These are phyloP conservation scores for Eriosoma lanigerum DNA, from an alignment of 1,140 invertebrate genomes.

Conservation along the genomic window DNA sequence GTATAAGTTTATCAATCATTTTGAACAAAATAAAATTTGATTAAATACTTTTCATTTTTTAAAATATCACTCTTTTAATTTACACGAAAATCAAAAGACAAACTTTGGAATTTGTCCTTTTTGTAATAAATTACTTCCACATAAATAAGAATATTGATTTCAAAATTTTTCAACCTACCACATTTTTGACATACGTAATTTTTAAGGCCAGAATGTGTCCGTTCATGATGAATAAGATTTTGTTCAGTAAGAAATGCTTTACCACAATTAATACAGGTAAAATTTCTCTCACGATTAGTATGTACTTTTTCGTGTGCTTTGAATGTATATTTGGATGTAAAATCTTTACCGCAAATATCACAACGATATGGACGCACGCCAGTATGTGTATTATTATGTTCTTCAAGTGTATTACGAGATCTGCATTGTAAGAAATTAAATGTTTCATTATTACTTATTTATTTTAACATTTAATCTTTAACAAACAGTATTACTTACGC, in stretches of 20 bases:
- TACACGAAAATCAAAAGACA: too few relatives aligned
- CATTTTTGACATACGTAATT: slow-evolving; percentile 73
- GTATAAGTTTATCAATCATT: too few relatives aligned
- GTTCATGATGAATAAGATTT: slow-evolving; percentile 73
- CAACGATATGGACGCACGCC: slow-evolving; percentile 70
- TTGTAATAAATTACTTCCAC: too few relatives aligned
- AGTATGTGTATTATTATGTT: slow-evolving; percentile 72
- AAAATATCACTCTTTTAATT: too few relatives aligned
- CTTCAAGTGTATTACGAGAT: slow-evolving; percentile 68
- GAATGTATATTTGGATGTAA: slow-evolving; percentile 76
- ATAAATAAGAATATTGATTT: too few relatives aligned
- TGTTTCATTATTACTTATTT: too few relatives aligned
- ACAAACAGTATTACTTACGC: slow-evolving; percentile 58
- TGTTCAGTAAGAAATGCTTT: slow-evolving; percentile 76
- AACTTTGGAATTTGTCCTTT: too few relatives aligned
- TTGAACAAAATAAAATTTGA: too few relatives aligned
- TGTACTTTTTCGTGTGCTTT: slow-evolving; percentile 76
- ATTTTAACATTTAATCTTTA: neutral
- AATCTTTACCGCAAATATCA: slow-evolving; percentile 68
- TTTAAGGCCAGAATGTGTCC: slow-evolving; percentile 70
- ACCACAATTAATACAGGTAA: slow-evolving; percentile 67
- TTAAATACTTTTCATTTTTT: neutral
- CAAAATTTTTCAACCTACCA: slow-evolving; percentile 59
- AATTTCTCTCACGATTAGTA: slow-evolving; percentile 68
- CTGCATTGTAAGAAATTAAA: slow-evolving; percentile 57